A percentile compares a stretch with the other conserved stretches of the same genome.
Conservation (phyloP, 2,888 invertebrate species). For the Elegia similella region DNA sequence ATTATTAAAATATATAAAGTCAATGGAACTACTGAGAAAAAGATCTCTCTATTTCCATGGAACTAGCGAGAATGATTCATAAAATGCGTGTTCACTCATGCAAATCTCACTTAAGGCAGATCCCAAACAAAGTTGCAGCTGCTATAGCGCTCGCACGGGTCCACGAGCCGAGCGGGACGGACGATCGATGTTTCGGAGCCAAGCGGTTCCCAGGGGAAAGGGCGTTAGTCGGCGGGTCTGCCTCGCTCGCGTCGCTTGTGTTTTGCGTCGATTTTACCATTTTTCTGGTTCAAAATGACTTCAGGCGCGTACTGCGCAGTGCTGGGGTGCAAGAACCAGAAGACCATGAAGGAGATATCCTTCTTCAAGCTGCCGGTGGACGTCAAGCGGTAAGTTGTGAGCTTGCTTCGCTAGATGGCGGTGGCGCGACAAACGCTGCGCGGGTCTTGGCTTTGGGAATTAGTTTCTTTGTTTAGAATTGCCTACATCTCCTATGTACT, state of each 20-base stretch:
- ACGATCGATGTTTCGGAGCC: background rate
- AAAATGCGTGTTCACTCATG: no score
- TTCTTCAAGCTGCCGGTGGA: constrained; percentile 15
- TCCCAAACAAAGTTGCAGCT: no score
- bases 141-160: no score
- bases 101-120: no score
- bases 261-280: background rate
- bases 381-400: constrained; percentile 7
- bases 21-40: no score
- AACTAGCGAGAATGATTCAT: no score
- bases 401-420: constrained; percentile 1
- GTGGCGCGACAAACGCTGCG: no score
- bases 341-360: constrained; percentile 15
- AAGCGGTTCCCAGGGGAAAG: constrained; percentile 14
- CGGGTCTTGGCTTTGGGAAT: no score
- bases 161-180: background rate
- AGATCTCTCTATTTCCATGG: no score
- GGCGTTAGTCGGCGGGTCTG: constrained; percentile 5
- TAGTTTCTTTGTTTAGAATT: background rate
- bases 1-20: no score
- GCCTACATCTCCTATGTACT: no score
- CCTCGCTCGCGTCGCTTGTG: constrained; percentile 8
- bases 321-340: constrained; percentile 11
- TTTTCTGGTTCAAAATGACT: background rate
- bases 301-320: constrained; percentile 17